phyloP scores from a whole-genome alignment of 2,888 invertebrate species.

The Phyllotreta striolata region DNA sequence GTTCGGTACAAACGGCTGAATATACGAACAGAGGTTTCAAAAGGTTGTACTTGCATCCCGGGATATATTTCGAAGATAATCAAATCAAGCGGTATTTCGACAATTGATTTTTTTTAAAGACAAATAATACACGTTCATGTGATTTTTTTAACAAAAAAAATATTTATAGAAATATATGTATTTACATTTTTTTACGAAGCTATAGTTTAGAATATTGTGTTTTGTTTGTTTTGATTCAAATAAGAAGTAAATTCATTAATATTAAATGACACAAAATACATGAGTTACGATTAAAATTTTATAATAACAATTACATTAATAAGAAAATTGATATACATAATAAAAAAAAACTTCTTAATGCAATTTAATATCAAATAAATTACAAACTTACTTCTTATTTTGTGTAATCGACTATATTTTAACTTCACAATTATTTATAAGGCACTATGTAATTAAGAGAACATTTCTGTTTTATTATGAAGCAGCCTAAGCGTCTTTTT shows the following conservation, averaged over 20 bases:
- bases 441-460: constrained; percentile 9
- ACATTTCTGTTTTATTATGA: constrained; percentile 5
- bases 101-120: neutral
- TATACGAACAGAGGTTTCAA: constrained; percentile 73
- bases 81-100: constrained; percentile 36
- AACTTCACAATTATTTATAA: constrained; percentile 19
- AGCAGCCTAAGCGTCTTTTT: constrained; percentile 9
- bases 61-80: constrained; percentile 61
- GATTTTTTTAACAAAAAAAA: constrained; percentile 26
- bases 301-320: neutral
- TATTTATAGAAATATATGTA: constrained; percentile 28
- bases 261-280: too few species aligned
- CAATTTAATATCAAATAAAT: too few species aligned
- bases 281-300: too few species aligned
- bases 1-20: constrained; percentile 67
- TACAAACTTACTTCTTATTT: too few species aligned
- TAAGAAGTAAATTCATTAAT: constrained; percentile 1
- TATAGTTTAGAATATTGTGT: constrained; percentile 5
- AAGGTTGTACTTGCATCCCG: constrained; percentile 74
- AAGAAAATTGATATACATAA: constrained; percentile 3
- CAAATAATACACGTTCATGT: constrained; percentile 11
- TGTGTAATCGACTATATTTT: neutral
- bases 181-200: constrained; percentile 28
- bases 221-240: constrained; percentile 6
- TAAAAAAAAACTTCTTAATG: neutral